Evolutionary conservation across 2,888 invertebrate species (phyloP).

Genomic region (Druceiella hillmani): DNA sequence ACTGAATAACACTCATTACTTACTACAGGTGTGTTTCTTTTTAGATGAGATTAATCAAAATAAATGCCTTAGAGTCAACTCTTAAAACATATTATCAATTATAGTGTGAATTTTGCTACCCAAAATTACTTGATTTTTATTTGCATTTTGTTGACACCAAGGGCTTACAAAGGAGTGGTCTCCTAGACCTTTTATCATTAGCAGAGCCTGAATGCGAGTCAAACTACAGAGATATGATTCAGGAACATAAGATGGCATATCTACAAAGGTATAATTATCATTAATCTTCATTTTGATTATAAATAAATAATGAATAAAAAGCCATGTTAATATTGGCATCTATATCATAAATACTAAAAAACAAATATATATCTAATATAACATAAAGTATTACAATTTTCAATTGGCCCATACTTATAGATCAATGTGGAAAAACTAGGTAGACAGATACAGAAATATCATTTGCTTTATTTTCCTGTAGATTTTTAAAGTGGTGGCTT

Average conservation of each 20-base stretch:
- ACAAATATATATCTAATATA: too few species aligned
- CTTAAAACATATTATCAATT: too few species aligned
- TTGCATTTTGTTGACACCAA: slow-evolving; percentile 30
- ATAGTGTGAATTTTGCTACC: background rate
- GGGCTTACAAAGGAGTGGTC: slow-evolving; percentile 77
- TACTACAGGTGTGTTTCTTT: slow-evolving; percentile 63
- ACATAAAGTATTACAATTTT: too few species aligned
- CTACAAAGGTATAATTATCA: slow-evolving; percentile 47
- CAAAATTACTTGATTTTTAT: background rate
- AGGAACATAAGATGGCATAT: slow-evolving; percentile 75
- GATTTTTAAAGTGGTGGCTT: too few species aligned
- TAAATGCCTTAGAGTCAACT: too few species aligned
- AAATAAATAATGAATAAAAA: background rate
- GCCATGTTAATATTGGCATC: slow-evolving; percentile 12
- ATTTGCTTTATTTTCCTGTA: too few species aligned
- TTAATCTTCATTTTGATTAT: slow-evolving; percentile 5
- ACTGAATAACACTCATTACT: slow-evolving; percentile 91
- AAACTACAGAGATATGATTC: slow-evolving; percentile 81
- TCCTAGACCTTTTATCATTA: slow-evolving; percentile 74
- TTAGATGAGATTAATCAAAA: too few species aligned
- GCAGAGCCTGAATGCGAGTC: slow-evolving; percentile 83
- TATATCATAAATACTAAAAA: too few species aligned
- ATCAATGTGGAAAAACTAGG: too few species aligned
- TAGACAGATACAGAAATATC: too few species aligned
- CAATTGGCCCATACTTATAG: too few species aligned